phyloP scores from a whole-genome alignment of 2,797 vertebrate species.

The Chelon labrosus region DNA sequence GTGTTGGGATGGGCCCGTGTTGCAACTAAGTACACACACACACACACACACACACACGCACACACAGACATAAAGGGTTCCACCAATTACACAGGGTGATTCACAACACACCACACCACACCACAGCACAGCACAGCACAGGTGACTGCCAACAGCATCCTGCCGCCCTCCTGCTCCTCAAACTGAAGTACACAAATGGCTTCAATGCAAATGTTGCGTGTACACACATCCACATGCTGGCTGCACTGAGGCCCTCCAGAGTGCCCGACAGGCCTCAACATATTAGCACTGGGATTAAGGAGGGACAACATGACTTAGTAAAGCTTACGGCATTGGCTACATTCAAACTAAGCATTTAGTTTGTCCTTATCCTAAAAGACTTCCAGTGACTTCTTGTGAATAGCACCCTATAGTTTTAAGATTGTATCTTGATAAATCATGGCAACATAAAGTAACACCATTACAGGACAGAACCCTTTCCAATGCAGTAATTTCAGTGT shows the following conservation, averaged over 20 bases:
- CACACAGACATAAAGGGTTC: slow-evolving; percentile 35
- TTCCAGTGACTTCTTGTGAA: not conserved
- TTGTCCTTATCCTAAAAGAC: not conserved
- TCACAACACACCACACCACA: slow-evolving; percentile 51
- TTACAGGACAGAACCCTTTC: too few species aligned
- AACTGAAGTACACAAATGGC: slow-evolving; percentile 41
- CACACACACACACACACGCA: slow-evolving; percentile 31
- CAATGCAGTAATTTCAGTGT: too few species aligned
- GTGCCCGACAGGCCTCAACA: not conserved
- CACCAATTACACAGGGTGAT: slow-evolving; percentile 62
- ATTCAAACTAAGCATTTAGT: not conserved
- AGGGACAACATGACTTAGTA: not conserved
- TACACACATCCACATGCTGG: slow-evolving; percentile 14
- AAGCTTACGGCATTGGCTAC: not conserved
- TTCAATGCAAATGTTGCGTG: slow-evolving; percentile 57
- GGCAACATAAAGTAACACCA: too few species aligned
- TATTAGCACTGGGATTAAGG: not conserved
- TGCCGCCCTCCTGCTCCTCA: slow-evolving; percentile 26
- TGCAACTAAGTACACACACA: slow-evolving; percentile 30
- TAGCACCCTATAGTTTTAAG: too few species aligned
- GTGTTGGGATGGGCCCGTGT: slow-evolving; percentile 70
- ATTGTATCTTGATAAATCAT: not conserved
- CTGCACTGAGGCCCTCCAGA: not conserved
- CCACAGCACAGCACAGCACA: slow-evolving; percentile 52
- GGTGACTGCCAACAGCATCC: slow-evolving; percentile 60